Percentiles rank a stretch among this genome's conserved stretches.
These are phyloP conservation scores for Deilephila porcellus DNA, from an alignment of 2,888 invertebrate species.

Conservation along the genomic window DNA sequence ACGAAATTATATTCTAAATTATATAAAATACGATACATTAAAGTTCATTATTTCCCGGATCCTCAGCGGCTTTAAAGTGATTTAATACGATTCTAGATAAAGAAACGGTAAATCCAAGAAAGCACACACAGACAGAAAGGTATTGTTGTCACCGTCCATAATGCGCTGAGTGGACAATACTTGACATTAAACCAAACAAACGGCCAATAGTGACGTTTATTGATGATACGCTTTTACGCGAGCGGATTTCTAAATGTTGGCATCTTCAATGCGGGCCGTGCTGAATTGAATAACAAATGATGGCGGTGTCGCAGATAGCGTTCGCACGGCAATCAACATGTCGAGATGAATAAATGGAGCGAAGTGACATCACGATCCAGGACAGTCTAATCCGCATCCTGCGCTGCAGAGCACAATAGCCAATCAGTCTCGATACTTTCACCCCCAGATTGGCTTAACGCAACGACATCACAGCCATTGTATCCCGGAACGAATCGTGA, in stretches of 20 bases:
- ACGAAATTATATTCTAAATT: not conserved
- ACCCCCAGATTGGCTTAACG: conserved; percentile 75
- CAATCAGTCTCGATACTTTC: conserved; percentile 79
- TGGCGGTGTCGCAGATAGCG: conserved; percentile 51
- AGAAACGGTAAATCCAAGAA: conserved; percentile 11
- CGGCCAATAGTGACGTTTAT: conserved; percentile 46
- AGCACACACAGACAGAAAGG: not conserved
- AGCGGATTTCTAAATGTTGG: conserved; percentile 64
- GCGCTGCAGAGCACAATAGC: conserved; percentile 64
- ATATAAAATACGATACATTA: too few relatives aligned
- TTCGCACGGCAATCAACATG: conserved; percentile 78
- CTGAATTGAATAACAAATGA: conserved; percentile 74
- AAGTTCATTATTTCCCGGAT: not conserved
- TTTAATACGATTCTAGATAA: not conserved
- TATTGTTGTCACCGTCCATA: conserved; percentile 7
- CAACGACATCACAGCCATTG: conserved; percentile 76
- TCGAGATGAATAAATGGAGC: conserved; percentile 68
- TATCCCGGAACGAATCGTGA: conserved; percentile 75
- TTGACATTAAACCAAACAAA: conserved; percentile 20
- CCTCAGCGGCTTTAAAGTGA: not conserved
- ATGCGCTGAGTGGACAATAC: conserved; percentile 13
- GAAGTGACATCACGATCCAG: conserved; percentile 75
- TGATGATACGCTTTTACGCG: conserved; percentile 60
- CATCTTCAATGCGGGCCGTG: conserved; percentile 59
- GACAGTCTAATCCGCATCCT: conserved; percentile 61